These are phyloP conservation scores for Hyles euphorbiae DNA, from an alignment of 1,140 invertebrate genomes.

Conservation along the genomic window DNA sequence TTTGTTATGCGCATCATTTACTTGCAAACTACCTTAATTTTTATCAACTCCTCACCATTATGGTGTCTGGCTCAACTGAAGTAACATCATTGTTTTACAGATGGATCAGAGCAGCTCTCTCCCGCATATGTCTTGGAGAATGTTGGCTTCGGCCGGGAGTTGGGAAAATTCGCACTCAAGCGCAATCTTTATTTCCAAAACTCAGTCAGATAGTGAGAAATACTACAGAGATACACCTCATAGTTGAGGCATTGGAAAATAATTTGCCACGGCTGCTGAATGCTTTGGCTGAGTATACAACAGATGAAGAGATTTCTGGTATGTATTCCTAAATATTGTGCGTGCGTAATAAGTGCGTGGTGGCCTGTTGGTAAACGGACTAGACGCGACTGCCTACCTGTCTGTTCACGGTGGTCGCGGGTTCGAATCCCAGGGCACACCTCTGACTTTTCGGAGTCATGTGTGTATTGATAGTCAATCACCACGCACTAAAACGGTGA, in stretches of 20 bases:
- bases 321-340: slow-evolving; percentile 12
- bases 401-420: too few species aligned
- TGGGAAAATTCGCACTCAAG: slow-evolving; percentile 66
- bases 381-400: too few species aligned
- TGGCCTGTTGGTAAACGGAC: too few species aligned
- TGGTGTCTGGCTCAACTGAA: too few species aligned
- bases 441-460: too few species aligned
- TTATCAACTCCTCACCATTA: too few species aligned
- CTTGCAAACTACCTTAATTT: too few species aligned
- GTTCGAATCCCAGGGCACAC: too few species aligned
- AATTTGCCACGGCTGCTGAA: slow-evolving; percentile 65
- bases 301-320: slow-evolving; percentile 71
- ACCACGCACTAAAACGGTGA: too few species aligned
- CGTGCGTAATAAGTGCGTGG: too few species aligned
- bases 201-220: slow-evolving; percentile 59
- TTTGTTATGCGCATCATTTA: too few species aligned
- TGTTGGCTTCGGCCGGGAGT: slow-evolving; percentile 67
- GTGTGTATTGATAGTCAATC: too few species aligned
- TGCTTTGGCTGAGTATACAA: slow-evolving; percentile 65
- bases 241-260: slow-evolving; percentile 64
- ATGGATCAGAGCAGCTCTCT: slow-evolving; percentile 67
- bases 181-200: slow-evolving; percentile 63
- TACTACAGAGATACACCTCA: slow-evolving; percentile 49
- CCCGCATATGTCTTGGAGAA: slow-evolving; percentile 65
- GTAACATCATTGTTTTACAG: slow-evolving; percentile 27